Evolutionary conservation across 2,888 invertebrate species (phyloP).

Genomic region (Pristionchus fissidentatus): DNA sequence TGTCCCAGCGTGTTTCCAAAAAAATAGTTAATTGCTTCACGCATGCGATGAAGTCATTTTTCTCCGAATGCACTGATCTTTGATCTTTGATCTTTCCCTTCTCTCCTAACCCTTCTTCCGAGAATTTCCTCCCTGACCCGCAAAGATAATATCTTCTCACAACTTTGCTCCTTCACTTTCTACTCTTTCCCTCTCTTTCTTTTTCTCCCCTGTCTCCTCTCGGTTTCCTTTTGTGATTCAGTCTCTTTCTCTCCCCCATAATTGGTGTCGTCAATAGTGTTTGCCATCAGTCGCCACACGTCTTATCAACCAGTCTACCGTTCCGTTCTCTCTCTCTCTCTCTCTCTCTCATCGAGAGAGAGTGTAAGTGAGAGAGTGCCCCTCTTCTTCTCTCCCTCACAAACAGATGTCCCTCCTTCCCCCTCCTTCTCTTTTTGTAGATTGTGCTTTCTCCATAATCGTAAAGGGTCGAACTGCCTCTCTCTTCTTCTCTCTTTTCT

Average conservation of each 20-base stretch:
- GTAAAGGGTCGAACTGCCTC: conserved; percentile 20
- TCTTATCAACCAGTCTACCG: conserved; percentile 18
- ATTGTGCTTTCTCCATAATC: conserved; percentile 25
- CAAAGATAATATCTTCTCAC: not conserved
- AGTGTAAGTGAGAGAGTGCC: not conserved
- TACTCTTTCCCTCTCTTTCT: conserved; percentile 13
- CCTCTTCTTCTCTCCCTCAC: conserved; percentile 13
- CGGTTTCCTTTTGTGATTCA: conserved; percentile 20
- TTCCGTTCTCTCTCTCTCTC: conserved; percentile 30
- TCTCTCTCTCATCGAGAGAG: conserved; percentile 20
- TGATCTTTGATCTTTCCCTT: not conserved
- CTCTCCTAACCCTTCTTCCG: not conserved
- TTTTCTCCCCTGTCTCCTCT: not conserved
- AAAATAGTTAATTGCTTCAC: too few relatives aligned
- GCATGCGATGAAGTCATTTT: not conserved
- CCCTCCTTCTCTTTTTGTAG: not conserved
- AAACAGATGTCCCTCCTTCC: conserved; percentile 39
- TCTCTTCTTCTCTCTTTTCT: not conserved
- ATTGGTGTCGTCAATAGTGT: conserved; percentile 1
- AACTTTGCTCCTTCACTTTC: not conserved
- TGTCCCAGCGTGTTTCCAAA: too few relatives aligned
- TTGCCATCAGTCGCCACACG: conserved; percentile 11
- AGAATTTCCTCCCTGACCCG: not conserved
- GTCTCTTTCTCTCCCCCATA: not conserved
- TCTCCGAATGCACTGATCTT: not conserved